phyloP scores from a whole-genome alignment of 2,797 vertebrate species.

The Acrossocheilus fasciatus region DNA sequence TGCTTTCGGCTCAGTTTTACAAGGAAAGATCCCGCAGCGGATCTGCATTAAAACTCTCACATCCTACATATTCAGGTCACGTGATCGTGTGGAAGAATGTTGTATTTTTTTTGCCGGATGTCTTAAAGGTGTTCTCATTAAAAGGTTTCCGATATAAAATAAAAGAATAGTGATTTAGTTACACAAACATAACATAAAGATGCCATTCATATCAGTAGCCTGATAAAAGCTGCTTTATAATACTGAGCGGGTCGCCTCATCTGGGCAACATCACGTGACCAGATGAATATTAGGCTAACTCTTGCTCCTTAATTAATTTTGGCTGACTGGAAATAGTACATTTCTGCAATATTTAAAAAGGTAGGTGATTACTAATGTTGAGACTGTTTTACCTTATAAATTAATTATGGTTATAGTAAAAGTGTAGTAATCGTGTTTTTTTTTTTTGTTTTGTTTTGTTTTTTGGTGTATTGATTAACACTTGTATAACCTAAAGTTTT shows the following conservation, averaged over 20 bases:
- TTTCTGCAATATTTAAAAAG: background rate
- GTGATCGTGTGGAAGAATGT: background rate
- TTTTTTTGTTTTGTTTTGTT: background rate
- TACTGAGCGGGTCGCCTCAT: background rate
- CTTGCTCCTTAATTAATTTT: background rate
- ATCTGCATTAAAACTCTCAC: slow-evolving; percentile 7
- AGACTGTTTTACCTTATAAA: background rate
- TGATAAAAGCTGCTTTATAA: background rate
- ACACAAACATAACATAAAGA: background rate
- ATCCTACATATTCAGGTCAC: background rate
- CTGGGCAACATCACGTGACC: background rate
- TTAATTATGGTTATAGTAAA: background rate
- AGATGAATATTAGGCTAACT: background rate
- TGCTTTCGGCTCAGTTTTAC: background rate
- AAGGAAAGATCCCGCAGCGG: slow-evolving; percentile 5
- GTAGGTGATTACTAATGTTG: background rate
- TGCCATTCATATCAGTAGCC: background rate
- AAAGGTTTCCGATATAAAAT: background rate
- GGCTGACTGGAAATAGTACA: background rate
- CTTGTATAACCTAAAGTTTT: background rate
- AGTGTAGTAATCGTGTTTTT: background rate
- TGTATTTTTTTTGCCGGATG: background rate
- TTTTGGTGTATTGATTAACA: background rate
- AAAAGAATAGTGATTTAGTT: background rate
- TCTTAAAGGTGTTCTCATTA: background rate